These are phyloP conservation scores for Ovibos moschatus DNA, from an alignment of 2,113 vertebrate genomes.

Conservation along the genomic window DNA sequence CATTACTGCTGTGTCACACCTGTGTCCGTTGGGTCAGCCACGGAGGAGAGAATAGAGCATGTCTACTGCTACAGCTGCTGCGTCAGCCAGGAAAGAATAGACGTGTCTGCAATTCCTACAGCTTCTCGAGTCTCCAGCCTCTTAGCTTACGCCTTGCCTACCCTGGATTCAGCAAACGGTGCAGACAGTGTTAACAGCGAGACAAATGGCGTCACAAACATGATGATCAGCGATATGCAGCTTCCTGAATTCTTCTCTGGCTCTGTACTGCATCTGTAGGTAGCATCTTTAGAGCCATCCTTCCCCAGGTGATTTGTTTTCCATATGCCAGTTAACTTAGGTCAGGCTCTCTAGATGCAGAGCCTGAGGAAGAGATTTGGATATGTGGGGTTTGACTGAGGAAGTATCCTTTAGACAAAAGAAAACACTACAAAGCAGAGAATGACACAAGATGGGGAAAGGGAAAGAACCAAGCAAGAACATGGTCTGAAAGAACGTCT, in stretches of 20 bases:
- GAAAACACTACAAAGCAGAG: neutral
- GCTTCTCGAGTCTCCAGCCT: neutral
- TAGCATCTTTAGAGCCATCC: fast-evolving
- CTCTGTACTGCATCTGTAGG: neutral
- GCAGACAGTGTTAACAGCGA: neutral
- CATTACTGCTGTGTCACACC: neutral
- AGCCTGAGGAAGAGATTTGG: neutral
- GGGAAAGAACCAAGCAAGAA: neutral
- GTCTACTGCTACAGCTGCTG: neutral
- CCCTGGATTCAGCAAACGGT: neutral
- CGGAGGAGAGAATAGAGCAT: neutral
- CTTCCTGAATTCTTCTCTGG: neutral
- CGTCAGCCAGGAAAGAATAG: neutral
- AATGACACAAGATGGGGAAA: neutral
- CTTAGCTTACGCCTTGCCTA: neutral
- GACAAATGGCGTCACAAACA: neutral
- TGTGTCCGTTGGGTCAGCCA: neutral
- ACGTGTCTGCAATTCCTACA: neutral
- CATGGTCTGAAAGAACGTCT: neutral
- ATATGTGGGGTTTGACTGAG: neutral
- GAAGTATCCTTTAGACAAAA: neutral
- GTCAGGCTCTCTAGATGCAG: neutral
- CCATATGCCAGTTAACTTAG: neutral
- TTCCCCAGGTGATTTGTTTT: neutral
- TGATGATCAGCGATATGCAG: fast-evolving